These are phyloP conservation scores for Ecliptopera silaceata DNA, from an alignment of 2,888 invertebrate species.

Conservation along the genomic window DNA sequence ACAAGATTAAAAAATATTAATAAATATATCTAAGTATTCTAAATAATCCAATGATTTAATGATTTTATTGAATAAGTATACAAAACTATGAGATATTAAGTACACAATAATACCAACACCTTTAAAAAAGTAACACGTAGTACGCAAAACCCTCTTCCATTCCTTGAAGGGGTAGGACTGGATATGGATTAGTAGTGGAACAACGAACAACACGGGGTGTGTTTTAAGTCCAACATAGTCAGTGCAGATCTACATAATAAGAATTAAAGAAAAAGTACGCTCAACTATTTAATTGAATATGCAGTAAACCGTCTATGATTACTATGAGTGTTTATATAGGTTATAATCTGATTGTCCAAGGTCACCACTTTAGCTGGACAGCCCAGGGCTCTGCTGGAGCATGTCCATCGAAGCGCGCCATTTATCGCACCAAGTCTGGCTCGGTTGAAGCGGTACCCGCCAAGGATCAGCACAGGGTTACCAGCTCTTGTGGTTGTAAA, in stretches of 20 bases:
- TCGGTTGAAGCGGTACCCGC: conserved; percentile 41
- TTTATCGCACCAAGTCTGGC: conserved; percentile 13
- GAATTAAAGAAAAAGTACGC: neutral
- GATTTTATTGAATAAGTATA: no score
- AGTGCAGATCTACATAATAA: neutral
- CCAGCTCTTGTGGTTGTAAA: conserved; percentile 40
- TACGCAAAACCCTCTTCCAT: no score
- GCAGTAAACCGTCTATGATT: conserved; percentile 13
- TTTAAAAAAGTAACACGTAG: no score
- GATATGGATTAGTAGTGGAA: no score
- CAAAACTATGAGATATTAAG: no score
- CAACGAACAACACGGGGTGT: no score
- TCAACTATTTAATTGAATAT: neutral
- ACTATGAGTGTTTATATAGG: conserved; percentile 17
- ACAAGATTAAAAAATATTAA: no score
- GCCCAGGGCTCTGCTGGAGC: conserved; percentile 41
- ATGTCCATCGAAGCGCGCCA: conserved; percentile 42
- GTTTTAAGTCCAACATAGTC: no score
- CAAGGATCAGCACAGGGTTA: conserved; percentile 43
- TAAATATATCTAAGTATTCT: no score
- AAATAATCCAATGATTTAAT: no score
- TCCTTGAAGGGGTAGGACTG: no score
- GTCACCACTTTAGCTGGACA: conserved; percentile 44
- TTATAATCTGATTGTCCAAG: conserved; percentile 22
- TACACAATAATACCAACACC: no score